These are phyloP conservation scores for Neogobius melanostomus DNA, from an alignment of 2,113 vertebrate species.

Conservation along the genomic window DNA sequence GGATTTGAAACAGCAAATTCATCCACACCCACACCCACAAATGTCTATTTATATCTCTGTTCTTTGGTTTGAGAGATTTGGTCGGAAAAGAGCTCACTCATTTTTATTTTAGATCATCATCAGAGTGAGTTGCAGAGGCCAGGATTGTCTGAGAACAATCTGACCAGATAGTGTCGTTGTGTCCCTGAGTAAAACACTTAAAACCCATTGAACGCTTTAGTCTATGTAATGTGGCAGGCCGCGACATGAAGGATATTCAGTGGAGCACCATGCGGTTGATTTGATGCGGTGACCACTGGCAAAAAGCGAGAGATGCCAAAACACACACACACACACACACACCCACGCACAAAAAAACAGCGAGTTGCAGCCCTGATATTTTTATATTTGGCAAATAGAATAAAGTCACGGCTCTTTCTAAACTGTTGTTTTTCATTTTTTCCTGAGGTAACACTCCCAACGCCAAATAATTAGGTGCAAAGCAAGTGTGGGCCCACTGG, in stretches of 20 bases:
- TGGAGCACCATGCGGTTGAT: no score
- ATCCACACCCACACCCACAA: background rate
- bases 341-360: background rate
- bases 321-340: no score
- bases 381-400: background rate
- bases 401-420: background rate
- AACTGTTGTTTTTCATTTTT: background rate
- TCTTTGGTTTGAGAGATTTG: background rate
- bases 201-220: no score
- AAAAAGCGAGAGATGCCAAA: no score
- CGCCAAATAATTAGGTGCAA: slow-evolving; percentile 14
- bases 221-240: no score
- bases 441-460: slow-evolving; percentile 12
- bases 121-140: slow-evolving; percentile 20
- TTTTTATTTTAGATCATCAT: slow-evolving; percentile 11
- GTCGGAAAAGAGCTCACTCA: slow-evolving; percentile 12
- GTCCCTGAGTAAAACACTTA: no score
- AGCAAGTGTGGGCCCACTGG: slow-evolving; percentile 10
- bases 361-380: background rate
- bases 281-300: no score
- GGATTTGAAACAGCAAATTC: background rate
- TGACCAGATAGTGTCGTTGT: no score
- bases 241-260: no score
- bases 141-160: background rate
- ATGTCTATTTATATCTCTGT: slow-evolving; percentile 11